These are phyloP conservation scores for Coptodon rendalli DNA, from an alignment of 2,113 vertebrate species.

Conservation along the genomic window DNA sequence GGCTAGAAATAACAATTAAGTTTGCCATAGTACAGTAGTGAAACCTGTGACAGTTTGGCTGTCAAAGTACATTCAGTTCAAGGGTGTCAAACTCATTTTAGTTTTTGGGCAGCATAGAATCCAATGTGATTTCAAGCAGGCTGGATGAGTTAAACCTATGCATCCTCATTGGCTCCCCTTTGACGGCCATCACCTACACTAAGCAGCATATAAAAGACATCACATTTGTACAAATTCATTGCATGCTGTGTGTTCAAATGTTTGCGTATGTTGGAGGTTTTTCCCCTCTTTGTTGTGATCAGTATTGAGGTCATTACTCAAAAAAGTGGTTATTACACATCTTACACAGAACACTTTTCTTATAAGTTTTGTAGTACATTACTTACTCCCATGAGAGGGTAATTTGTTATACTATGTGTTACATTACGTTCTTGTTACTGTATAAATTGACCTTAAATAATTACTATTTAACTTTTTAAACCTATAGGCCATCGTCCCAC, in stretches of 20 bases:
- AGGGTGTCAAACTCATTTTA: background rate
- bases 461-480: background rate
- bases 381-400: background rate
- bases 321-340: background rate
- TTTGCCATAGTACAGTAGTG: background rate
- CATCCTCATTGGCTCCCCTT: background rate
- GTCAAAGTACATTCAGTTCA: background rate
- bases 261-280: background rate
- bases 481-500: fast-evolving
- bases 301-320: background rate
- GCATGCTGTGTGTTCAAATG: background rate
- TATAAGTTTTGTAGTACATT: no score
- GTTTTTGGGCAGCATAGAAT: background rate
- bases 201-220: background rate
- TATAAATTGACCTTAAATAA: background rate
- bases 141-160: background rate
- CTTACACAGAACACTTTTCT: background rate
- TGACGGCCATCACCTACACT: fast-evolving
- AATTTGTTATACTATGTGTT: fast-evolving
- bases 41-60: background rate
- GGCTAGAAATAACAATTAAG: background rate
- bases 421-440: background rate
- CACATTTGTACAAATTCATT: background rate
- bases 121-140: background rate
- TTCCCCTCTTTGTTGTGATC: fast-evolving